These are phyloP conservation scores for Andricus grossulariae DNA, from an alignment of 1,140 invertebrate genomes.

Conservation along the genomic window DNA sequence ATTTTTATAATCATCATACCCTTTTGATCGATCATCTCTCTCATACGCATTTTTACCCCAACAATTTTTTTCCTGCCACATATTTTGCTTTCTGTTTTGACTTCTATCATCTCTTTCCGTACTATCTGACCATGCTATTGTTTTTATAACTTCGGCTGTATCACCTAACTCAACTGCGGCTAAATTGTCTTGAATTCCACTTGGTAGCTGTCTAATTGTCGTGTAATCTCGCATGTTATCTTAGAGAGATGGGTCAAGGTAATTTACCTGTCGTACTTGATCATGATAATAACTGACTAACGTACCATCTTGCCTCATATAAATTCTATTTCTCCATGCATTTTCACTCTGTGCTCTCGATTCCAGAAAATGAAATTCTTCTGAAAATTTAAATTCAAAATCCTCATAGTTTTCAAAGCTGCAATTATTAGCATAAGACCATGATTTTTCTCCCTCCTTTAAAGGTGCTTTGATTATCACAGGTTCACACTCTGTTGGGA, in stretches of 20 bases:
- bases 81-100: no score
- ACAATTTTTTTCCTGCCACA: no score
- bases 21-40: no score
- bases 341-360: not conserved
- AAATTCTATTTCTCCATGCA: not conserved
- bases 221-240: not conserved
- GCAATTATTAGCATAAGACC: no score
- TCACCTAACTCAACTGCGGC: not conserved
- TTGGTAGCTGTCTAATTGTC: not conserved
- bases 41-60: no score
- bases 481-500: no score
- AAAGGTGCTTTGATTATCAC: no score
- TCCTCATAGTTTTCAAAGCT: not conserved
- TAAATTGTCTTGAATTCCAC: not conserved
- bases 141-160: not conserved
- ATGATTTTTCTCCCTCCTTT: no score
- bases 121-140: not conserved
- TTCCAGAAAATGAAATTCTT: not conserved
- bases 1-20: no score
- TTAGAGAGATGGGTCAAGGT: not conserved
- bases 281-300: no score
- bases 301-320: no score
- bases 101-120: not conserved
- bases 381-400: not conserved
- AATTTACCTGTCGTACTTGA: not conserved